Percentiles rank a stretch among this genome's conserved stretches.
phyloP scores from a whole-genome alignment of 2,113 vertebrate genomes.

The Zapornia atra region DNA sequence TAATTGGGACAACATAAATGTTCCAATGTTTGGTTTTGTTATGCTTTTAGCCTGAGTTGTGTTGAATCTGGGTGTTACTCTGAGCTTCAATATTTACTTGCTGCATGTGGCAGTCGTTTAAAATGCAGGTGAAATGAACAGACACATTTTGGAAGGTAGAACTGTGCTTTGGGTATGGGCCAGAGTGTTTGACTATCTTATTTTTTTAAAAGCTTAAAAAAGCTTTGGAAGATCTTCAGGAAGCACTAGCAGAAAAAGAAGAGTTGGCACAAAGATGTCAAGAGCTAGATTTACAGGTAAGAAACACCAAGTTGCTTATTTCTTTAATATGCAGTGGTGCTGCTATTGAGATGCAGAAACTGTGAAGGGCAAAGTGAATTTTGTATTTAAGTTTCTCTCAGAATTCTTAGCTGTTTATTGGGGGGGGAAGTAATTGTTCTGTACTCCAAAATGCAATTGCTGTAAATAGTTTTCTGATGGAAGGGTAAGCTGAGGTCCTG shows the following conservation, averaged over 20 bases:
- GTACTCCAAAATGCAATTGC: not conserved
- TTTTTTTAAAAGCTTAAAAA: slow-evolving; percentile 85
- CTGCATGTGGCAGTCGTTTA: not conserved
- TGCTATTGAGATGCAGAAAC: not conserved
- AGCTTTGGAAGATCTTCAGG: slow-evolving; percentile 85
- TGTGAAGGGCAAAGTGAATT: not conserved
- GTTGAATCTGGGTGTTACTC: not conserved
- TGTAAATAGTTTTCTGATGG: not conserved
- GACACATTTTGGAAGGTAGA: not conserved
- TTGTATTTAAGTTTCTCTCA: not conserved
- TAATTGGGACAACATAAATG: not conserved
- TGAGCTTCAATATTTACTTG: not conserved
- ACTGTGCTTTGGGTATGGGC: not conserved
- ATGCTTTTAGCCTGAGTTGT: not conserved
- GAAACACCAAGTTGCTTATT: not conserved
- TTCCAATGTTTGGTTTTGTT: not conserved
- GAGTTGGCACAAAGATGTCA: slow-evolving; percentile 91
- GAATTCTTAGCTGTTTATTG: not conserved
- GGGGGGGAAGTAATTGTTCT: not conserved
- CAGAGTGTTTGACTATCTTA: not conserved
- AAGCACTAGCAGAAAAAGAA: slow-evolving; percentile 87
- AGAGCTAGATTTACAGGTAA: slow-evolving; percentile 93
- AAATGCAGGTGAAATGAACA: not conserved
- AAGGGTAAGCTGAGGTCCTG: not conserved
- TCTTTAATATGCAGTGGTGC: not conserved